phyloP scores from a whole-genome alignment of 1,140 invertebrate genomes.

The Euura saliciscinereae region DNA sequence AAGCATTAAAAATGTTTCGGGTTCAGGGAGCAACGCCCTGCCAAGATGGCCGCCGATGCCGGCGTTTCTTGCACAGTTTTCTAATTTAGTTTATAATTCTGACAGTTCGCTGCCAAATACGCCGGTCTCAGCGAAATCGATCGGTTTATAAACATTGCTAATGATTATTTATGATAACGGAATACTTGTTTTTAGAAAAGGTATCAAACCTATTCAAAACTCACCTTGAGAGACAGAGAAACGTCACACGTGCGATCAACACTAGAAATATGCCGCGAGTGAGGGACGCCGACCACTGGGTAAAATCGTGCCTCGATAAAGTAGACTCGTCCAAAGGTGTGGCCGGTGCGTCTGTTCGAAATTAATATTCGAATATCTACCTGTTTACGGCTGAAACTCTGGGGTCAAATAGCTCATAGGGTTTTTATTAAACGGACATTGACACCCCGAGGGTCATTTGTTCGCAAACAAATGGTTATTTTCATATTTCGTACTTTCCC shows the following conservation, averaged over 20 bases:
- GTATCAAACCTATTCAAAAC: not conserved
- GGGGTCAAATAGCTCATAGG: not conserved
- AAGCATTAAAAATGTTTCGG: too few relatives aligned
- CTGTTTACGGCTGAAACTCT: not conserved
- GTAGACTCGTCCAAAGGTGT: constrained; percentile 51
- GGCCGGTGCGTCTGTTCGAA: constrained; percentile 32
- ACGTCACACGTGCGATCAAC: constrained; percentile 22
- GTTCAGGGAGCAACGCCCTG: constrained; percentile 28
- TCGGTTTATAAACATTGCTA: not conserved
- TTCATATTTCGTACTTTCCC: not conserved
- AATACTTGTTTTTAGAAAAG: too few relatives aligned
- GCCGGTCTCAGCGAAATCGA: constrained; percentile 8
- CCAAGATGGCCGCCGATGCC: constrained; percentile 23
- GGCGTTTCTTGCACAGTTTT: not conserved
- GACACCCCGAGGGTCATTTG: not conserved
- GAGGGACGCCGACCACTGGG: constrained; percentile 42
- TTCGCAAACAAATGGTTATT: not conserved
- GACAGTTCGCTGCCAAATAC: constrained; percentile 25
- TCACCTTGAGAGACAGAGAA: constrained; percentile 36
- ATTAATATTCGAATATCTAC: constrained; percentile 15
- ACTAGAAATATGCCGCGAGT: constrained; percentile 43
- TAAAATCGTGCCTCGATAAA: constrained; percentile 42
- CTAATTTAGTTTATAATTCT: constrained; percentile 16
- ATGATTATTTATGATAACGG: not conserved
- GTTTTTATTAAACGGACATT: not conserved